These are phyloP conservation scores for Pammene fasciana DNA, from an alignment of 2,888 invertebrate genomes.

Conservation along the genomic window DNA sequence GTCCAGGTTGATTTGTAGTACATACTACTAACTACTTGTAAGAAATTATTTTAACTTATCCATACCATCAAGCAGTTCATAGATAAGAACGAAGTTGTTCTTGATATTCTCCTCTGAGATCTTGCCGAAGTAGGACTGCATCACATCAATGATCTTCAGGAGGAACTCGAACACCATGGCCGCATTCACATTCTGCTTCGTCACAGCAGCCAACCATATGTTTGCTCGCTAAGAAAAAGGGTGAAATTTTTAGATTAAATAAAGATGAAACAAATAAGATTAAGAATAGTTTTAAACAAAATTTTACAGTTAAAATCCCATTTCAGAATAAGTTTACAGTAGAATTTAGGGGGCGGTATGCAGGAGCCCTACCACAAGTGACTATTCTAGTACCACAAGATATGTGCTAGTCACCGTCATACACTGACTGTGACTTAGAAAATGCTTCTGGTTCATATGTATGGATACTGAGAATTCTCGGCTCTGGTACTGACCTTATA, in stretches of 20 bases:
- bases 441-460: too few relatives aligned
- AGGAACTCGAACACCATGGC: constrained; percentile 99
- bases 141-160: constrained; percentile 98
- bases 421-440: too few relatives aligned
- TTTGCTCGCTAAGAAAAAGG: constrained; percentile 90
- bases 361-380: background rate
- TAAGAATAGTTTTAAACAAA: background rate
- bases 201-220: constrained; percentile 99
- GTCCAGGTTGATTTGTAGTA: too few relatives aligned
- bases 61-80: constrained; percentile 98
- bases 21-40: background rate
- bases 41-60: background rate
- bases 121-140: constrained; percentile 99
- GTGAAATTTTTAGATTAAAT: too few relatives aligned
- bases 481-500: too few relatives aligned
- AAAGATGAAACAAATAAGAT: background rate
- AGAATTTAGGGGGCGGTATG: background rate
- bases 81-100: constrained; percentile 99
- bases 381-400: too few relatives aligned
- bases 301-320: too few relatives aligned
- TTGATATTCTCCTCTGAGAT: constrained; percentile 99
- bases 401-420: too few relatives aligned
- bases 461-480: too few relatives aligned
- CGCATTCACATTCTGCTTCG: constrained; percentile 99
- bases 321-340: too few relatives aligned